A percentile compares a stretch with the other conserved stretches of the same genome.
These are phyloP conservation scores for Caenorhabditis afra DNA, from an alignment of 2,888 invertebrate species.

Conservation along the genomic window DNA sequence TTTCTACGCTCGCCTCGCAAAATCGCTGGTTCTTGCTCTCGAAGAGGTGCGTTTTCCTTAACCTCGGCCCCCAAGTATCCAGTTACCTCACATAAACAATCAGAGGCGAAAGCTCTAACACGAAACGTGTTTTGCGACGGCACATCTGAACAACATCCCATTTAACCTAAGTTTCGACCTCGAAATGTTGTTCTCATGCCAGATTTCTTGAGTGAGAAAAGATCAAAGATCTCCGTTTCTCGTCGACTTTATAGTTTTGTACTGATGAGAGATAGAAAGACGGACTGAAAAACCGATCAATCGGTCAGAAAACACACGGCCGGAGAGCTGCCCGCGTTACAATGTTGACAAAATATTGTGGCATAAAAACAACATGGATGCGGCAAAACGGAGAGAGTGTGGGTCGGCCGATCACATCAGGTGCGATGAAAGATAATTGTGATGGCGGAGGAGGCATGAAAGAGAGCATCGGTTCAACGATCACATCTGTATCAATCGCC, in stretches of 20 bases:
- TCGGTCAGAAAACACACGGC: constrained; percentile 46
- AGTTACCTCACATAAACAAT: constrained; percentile 32
- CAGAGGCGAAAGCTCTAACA: constrained; percentile 2
- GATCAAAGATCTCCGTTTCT: neutral
- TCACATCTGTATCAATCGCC: constrained; percentile 35
- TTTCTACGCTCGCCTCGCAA: constrained; percentile 79
- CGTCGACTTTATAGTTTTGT: neutral
- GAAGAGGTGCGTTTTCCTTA: constrained; percentile 75
- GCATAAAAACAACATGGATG: constrained; percentile 54
- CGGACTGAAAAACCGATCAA: constrained; percentile 21
- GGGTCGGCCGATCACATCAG: constrained; percentile 55
- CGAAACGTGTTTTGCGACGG: neutral
- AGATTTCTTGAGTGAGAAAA: neutral
- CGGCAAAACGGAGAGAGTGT: constrained; percentile 36
- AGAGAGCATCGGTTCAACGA: constrained; percentile 40
- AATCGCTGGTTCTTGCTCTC: constrained; percentile 78
- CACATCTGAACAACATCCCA: constrained; percentile 50
- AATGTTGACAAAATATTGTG: constrained; percentile 54
- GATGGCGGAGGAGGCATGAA: constrained; percentile 45
- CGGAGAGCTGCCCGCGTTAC: constrained; percentile 24
- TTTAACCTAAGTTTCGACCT: constrained; percentile 18
- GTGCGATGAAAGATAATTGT: constrained; percentile 53
- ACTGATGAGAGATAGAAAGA: constrained; percentile 1
- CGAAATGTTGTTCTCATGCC: neutral
- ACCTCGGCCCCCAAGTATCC: constrained; percentile 31